Conservation (phyloP, 2,797 vertebrate genomes). For the Macropodus opercularis region DNA sequence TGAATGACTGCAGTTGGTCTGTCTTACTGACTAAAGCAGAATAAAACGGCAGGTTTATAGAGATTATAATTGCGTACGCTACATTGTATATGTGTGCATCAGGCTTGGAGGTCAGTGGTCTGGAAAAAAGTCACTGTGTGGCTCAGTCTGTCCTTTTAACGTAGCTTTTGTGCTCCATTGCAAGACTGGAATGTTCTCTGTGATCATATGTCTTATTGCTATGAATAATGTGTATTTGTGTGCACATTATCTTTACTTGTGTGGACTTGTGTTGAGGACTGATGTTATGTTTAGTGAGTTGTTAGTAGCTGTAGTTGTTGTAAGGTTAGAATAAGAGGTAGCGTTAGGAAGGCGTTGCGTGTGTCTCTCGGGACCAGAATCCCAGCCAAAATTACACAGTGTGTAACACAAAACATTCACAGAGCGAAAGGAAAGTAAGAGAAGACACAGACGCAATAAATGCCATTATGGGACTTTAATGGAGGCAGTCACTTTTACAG, state of each 20-base stretch:
- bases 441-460: constrained; percentile 10
- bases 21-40: constrained; percentile 8
- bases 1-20: constrained; percentile 25
- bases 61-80: no score
- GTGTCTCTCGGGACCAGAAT: constrained; percentile 23
- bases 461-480: not conserved
- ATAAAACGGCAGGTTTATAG: constrained; percentile 16
- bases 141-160: constrained; percentile 18
- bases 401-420: constrained; percentile 5
- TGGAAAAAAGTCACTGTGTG: constrained; percentile 38
- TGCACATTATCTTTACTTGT: no score
- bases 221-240: constrained; percentile 12
- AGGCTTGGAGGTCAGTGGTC: constrained; percentile 26
- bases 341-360: not conserved
- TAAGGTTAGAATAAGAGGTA: no score
- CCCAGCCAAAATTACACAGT: constrained; percentile 1
- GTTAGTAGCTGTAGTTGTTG: no score
- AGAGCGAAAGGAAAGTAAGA: constrained; percentile 4
- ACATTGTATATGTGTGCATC: no score
- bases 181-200: constrained; percentile 7
- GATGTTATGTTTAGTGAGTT: no score
- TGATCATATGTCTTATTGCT: constrained; percentile 12
- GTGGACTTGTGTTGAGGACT: no score
- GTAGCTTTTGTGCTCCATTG: not conserved
- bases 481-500: constrained; percentile 1